A percentile compares a stretch with the other conserved stretches of the same genome.
These are phyloP conservation scores for Spizella passerina DNA, from an alignment of 2,797 vertebrate genomes.

Conservation along the genomic window DNA sequence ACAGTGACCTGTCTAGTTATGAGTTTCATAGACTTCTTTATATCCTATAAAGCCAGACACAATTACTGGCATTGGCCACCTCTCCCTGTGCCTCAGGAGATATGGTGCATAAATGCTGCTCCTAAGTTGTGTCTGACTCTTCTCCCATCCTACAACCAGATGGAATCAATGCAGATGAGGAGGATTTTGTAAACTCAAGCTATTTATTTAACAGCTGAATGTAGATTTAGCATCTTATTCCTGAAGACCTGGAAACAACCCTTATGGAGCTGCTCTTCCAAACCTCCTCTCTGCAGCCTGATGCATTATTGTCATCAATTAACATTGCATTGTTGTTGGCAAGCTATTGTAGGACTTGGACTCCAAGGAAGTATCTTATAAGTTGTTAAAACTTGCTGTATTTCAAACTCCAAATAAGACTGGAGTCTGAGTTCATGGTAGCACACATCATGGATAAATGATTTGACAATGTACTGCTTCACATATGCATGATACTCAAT, in stretches of 20 bases:
- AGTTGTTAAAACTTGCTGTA: neutral
- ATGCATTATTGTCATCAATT: neutral
- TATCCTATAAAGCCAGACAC: neutral
- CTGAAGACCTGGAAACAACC: neutral
- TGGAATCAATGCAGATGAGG: neutral
- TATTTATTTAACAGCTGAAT: neutral
- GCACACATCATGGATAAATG: neutral
- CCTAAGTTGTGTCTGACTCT: neutral
- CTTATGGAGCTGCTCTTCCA: neutral
- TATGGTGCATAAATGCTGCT: rapidly evolving
- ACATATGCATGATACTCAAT: neutral
- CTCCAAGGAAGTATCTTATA: neutral
- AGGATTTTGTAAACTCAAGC: neutral
- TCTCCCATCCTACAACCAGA: neutral
- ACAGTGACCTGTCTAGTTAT: neutral
- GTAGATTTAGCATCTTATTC: neutral
- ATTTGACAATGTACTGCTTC: neutral
- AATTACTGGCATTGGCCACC: neutral
- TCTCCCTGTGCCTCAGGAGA: neutral
- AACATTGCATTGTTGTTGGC: neutral
- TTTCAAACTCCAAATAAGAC: neutral
- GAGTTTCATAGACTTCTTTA: neutral
- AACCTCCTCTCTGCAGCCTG: neutral
- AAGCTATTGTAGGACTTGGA: neutral
- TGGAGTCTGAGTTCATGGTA: neutral